These are phyloP conservation scores for Saguinus midas DNA, from an alignment of 2,113 vertebrate species.

Conservation along the genomic window DNA sequence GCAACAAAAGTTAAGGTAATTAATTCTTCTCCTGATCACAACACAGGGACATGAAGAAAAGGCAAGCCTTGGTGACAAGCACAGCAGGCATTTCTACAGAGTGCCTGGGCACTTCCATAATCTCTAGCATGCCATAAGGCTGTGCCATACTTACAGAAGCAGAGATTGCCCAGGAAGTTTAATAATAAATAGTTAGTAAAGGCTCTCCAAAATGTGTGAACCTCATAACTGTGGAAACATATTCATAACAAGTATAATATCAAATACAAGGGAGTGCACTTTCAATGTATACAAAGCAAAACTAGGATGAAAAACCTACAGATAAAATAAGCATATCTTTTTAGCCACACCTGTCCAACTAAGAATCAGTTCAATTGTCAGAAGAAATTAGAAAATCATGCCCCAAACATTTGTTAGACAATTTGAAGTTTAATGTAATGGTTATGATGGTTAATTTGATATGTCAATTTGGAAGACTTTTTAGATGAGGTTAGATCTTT, in stretches of 20 bases:
- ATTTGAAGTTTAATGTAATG: neutral
- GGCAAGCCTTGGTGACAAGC: fast-evolving
- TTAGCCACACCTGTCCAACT: neutral
- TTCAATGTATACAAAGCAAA: neutral
- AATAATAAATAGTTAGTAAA: neutral
- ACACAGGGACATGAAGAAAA: neutral
- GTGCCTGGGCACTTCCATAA: neutral
- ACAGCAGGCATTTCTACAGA: neutral
- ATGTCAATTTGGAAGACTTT: neutral
- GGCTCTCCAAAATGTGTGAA: neutral
- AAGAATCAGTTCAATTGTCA: neutral
- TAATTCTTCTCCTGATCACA: neutral
- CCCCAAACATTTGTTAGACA: neutral
- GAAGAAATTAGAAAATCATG: neutral
- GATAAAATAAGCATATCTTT: neutral
- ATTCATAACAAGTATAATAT: neutral
- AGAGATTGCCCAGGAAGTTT: neutral
- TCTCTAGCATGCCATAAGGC: neutral
- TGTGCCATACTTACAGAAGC: neutral
- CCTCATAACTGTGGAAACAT: neutral
- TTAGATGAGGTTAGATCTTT: neutral
- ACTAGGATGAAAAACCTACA: neutral
- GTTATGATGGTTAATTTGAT: neutral
- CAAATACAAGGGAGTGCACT: neutral
- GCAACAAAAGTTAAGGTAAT: neutral